Base-by-base conservation (phyloP, 2,888 invertebrate species). In the Epinotia brunnichana region DNA sequence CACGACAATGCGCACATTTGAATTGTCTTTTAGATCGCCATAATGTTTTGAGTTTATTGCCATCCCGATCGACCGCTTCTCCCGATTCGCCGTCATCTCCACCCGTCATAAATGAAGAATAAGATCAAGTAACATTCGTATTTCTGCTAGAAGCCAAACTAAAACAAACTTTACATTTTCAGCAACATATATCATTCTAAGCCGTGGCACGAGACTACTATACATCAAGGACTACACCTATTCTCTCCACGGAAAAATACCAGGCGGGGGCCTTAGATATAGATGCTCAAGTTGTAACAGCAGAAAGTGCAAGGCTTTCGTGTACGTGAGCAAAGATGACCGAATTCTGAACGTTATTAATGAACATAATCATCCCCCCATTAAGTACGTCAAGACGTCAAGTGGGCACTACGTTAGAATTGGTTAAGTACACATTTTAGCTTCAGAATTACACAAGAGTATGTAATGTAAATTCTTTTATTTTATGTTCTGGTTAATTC, bases 141-240 rank as follows among this genome's bases (percentile, higher is more conserved):
- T 29, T 29, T 29, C 29, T 29, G 4, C 29, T 54, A 13, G 5
- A 19, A 60, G 11, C 0, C 13, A 60, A 63, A 35, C 13, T n/a
- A 13, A 29, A 17, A 21, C 13, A 4, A 29, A 53, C 29, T 35
- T 63, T 17, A 17, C 0, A 35, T 61, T 68, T 69, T 41, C 60
- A 69, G 69, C 61, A 10, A 54, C 53, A 41, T 69, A 61, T 51
- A 69, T 69, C 17, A 69, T 61, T 13, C 53, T 54, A n/a, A 60
- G 39, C 15, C 51, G 53, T 15, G 69, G 69, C 17, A 61, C 61
- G 13, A 53, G 41, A 61, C 69, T 69, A 3, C 54, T 69, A n/a
- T 69, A 9, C 53, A 15, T 61, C 41, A 3, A 9, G 5, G 69
- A 61, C n/a, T 61, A 69, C 24, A 69, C 61, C 3, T 69, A 69